These are phyloP conservation scores for Serrognathus titanus DNA, from an alignment of 2,888 invertebrate species.

Conservation along the genomic window DNA sequence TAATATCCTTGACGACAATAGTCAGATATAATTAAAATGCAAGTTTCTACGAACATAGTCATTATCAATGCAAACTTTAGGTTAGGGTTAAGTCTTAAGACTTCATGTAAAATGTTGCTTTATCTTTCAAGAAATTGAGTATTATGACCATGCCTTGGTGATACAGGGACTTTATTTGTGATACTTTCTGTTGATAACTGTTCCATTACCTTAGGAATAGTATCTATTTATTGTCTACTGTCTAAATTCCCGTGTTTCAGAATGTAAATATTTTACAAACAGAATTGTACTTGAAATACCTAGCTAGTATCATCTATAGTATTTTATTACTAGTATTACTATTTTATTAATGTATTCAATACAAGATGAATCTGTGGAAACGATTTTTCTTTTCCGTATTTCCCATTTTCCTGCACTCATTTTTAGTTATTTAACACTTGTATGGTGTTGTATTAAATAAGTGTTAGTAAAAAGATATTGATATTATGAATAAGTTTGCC, in stretches of 20 bases:
- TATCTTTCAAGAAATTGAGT: constrained; percentile 14
- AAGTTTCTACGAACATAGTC: constrained; percentile 26
- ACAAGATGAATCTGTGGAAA: constrained; percentile 9
- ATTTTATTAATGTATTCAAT: constrained; percentile 19
- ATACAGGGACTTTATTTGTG: constrained; percentile 30
- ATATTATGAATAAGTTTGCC: no score
- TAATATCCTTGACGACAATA: not conserved
- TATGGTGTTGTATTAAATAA: no score
- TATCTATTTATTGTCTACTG: constrained; percentile 1
- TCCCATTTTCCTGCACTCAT: no score
- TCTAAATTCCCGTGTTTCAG: constrained; percentile 1
- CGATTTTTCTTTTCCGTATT: no score
- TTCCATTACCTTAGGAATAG: constrained; percentile 1
- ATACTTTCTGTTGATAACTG: constrained; percentile 21
- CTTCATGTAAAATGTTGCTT: constrained; percentile 9
- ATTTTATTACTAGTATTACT: constrained; percentile 21
- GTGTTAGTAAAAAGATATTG: no score
- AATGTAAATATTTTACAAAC: constrained; percentile 12
- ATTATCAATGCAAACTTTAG: constrained; percentile 34
- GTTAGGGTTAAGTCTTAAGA: constrained; percentile 6
- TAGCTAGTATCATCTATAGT: constrained; percentile 13
- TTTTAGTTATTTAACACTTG: no score
- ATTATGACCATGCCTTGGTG: constrained; percentile 22
- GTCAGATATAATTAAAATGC: constrained; percentile 11
- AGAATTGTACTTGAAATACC: constrained; percentile 1